Base-by-base conservation (phyloP, 2,888 invertebrate genomes). In the Eupithecia pulchellata region DNA sequence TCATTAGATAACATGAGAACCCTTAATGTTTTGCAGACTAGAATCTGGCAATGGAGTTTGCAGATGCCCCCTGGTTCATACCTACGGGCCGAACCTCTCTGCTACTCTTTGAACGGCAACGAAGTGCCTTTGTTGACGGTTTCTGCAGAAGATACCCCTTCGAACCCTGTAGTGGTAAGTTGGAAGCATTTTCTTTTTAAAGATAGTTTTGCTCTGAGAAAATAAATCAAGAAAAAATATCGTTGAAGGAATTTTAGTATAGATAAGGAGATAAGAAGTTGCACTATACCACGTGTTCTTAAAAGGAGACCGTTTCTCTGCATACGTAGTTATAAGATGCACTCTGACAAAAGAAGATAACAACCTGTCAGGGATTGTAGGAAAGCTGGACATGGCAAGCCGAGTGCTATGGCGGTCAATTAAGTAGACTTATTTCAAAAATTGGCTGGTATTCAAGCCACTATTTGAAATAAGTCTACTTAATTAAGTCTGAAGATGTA, bases 81-180 rank as follows among this genome's bases (percentile, higher is more conserved):
- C 84, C 95, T 96, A 75, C 95, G 96, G 3, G 95, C 95, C 52
- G 97, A 97, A 81, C 95, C 95, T 3, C 92, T 98, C 52, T 97
- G 97, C 86, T 94, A 96, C 77, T 96, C 97, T 14, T 89, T 97
- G 42, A 96, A 96, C 79, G 96, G 95, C 74, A 98, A 98, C 86
- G 95, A 96, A 81, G 95, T 97, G 60, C 97, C 97, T 36, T 82
- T 98, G 63, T 86, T 98, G 29, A 98, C 98, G 4, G 95, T 98
- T 68, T 97, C 98, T 30, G 95, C 95, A 14, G 94, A 95, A 17
- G 95, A 95, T 75, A 89, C 92, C 8, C 89, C 91, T 9, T 81
- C 84, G 20, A 95, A 95, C 84, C 95, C 95, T 42, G 93, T 96
- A 52, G 91, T 94, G 85, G 96, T 96, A 70, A 20, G 75, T 65